Evolutionary conservation across 2,113 vertebrate genomes (phyloP).

Genomic region (Dipodomys ordii): DNA sequence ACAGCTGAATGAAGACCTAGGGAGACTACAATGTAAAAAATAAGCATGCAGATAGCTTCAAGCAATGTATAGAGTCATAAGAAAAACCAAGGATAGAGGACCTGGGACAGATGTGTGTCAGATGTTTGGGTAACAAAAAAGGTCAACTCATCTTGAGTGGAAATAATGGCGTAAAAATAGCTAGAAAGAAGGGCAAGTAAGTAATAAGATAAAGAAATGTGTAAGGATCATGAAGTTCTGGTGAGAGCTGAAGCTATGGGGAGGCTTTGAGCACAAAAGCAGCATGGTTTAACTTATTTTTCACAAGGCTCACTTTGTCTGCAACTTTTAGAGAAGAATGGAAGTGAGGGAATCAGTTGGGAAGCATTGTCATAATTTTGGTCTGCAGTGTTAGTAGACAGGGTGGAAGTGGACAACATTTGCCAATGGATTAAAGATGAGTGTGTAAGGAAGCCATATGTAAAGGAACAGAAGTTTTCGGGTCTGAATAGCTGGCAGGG

Average conservation of each 20-base stretch:
- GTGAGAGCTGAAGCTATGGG: background rate
- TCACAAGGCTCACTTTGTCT: background rate
- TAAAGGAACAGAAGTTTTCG: background rate
- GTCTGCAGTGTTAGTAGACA: background rate
- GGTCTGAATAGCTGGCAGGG: background rate
- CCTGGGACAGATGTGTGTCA: background rate
- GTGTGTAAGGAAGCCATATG: background rate
- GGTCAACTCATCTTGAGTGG: background rate
- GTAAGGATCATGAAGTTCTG: background rate
- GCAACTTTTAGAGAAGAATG: background rate
- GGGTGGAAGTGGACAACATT: background rate
- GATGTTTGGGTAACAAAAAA: background rate
- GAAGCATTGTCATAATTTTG: background rate
- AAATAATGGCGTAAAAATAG: background rate
- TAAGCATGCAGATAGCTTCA: too few relatives aligned
- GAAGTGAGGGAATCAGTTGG: background rate
- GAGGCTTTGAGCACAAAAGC: background rate
- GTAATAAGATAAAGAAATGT: background rate
- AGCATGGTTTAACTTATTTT: background rate
- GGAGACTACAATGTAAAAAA: too few relatives aligned
- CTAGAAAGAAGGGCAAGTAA: background rate
- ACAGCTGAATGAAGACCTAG: background rate
- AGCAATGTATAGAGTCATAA: background rate
- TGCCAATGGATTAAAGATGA: background rate
- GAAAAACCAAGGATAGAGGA: background rate